Evolutionary conservation across 2,888 invertebrate species (phyloP), one percentile per base, ranked within the genome.

Genomic region (Pocota personata): DNA sequence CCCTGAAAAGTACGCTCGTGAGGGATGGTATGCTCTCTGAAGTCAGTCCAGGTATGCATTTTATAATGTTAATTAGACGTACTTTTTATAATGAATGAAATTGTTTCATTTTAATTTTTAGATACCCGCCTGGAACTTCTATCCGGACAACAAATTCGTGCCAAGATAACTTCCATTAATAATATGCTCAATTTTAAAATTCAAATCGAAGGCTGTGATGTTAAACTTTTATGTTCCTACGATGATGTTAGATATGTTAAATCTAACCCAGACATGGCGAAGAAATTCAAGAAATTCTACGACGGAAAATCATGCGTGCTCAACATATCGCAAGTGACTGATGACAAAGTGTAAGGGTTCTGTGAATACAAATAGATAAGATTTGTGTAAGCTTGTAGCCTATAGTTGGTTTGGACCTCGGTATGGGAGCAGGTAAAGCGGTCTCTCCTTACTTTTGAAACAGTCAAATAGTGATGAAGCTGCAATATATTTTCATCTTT

Each of bases 201-300:
- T 60, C 88, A 91, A 87, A 88, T 92, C 43, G 90, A 91, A 80
- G 90, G 91, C 87, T 91, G 90, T 89, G 89, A 90, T 79, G 89
- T 92, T n/a, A 90, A 90, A 87, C 89, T 92, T 19, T 82, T 92
- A 78, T 91, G 92, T 89, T 91, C 90, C 76, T 92, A 91, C 80
- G 90, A 91, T 75, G 92, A 92, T 87, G 87, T 90, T 21, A 91
- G 91, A 87, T 91, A 90, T 83, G 90, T 91, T 1, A 92, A 91
- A 88, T 90, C 92, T 5, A 92, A 92, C 88, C 89, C 90, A 62
- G 90, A 91, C 35, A 75, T 91, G 78, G 90, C 90, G 12, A 88
- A 88, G 16, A 93, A 93, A 60, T 91, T 95, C 80, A 94, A 94
- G 89, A 89, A 92, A 0, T 90, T 90, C 48, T 94, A 94, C 69